These are phyloP conservation scores for Columba guinea DNA, from an alignment of 2,797 vertebrate species.

Conservation along the genomic window DNA sequence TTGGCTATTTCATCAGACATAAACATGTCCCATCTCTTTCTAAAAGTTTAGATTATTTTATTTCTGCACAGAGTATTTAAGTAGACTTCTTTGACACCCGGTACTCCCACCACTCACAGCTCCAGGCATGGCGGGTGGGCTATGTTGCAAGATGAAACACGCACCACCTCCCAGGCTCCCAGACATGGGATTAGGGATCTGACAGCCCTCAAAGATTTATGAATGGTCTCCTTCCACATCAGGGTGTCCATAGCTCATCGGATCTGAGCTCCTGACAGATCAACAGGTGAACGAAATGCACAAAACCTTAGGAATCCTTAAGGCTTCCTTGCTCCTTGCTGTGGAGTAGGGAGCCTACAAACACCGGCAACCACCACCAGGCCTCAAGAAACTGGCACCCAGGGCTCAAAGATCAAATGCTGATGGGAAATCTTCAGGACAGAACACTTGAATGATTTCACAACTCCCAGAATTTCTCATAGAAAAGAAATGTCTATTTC, in stretches of 20 bases:
- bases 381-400: background rate
- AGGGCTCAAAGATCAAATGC: background rate
- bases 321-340: accelerated
- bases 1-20: background rate
- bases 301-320: background rate
- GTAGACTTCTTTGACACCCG: background rate
- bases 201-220: background rate
- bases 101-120: background rate
- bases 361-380: background rate
- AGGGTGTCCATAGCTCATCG: background rate
- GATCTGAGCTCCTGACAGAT: background rate
- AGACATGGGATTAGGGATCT: background rate
- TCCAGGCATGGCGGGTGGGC: background rate
- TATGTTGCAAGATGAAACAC: background rate
- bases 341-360: background rate
- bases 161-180: background rate
- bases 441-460: background rate
- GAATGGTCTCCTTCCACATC: accelerated
- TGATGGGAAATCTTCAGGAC: background rate
- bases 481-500: background rate
- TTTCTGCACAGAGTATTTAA: background rate
- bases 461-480: background rate
- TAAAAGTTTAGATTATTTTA: background rate
- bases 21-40: background rate
- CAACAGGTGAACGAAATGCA: background rate